A percentile compares a stretch with the other conserved stretches of the same genome.
Evolutionary conservation across 2,797 vertebrate genomes (phyloP).

Genomic region (Malurus splendens): DNA sequence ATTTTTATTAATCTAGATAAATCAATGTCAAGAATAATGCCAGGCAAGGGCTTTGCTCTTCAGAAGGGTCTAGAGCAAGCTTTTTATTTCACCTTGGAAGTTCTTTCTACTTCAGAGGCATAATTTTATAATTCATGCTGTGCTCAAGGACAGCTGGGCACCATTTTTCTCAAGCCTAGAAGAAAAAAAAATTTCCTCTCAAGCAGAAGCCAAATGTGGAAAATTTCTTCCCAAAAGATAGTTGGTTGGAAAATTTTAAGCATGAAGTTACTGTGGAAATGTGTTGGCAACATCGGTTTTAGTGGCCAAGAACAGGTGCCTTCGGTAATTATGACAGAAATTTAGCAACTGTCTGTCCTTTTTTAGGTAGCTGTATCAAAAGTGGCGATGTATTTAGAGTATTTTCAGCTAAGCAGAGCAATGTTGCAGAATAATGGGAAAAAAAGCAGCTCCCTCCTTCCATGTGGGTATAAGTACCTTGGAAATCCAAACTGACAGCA

Average conservation of each 20-base stretch:
- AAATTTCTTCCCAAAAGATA: constrained; percentile 31
- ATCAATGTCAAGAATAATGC: background rate
- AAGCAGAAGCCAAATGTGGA: constrained; percentile 27
- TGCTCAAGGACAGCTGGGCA: constrained; percentile 26
- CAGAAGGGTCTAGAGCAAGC: background rate
- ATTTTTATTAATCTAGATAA: background rate
- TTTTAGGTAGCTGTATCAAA: background rate
- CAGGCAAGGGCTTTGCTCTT: background rate
- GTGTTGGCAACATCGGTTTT: background rate
- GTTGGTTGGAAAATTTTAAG: constrained; percentile 30
- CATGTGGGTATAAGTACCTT: background rate
- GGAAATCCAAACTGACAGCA: background rate
- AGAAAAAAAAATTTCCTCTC: background rate
- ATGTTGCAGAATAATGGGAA: background rate
- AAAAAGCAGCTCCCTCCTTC: background rate
- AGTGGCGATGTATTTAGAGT: background rate
- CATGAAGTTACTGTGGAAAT: constrained; percentile 35
- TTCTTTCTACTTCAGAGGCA: background rate
- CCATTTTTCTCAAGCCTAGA: constrained; percentile 1
- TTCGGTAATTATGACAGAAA: constrained; percentile 18
- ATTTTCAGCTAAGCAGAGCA: background rate
- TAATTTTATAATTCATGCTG: background rate
- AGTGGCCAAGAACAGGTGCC: constrained; percentile 30
- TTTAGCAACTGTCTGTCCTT: background rate
- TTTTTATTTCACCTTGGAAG: background rate